Evolutionary conservation across 1,140 invertebrate species (phyloP).

Genomic region (Belonocnema kinseyi): DNA sequence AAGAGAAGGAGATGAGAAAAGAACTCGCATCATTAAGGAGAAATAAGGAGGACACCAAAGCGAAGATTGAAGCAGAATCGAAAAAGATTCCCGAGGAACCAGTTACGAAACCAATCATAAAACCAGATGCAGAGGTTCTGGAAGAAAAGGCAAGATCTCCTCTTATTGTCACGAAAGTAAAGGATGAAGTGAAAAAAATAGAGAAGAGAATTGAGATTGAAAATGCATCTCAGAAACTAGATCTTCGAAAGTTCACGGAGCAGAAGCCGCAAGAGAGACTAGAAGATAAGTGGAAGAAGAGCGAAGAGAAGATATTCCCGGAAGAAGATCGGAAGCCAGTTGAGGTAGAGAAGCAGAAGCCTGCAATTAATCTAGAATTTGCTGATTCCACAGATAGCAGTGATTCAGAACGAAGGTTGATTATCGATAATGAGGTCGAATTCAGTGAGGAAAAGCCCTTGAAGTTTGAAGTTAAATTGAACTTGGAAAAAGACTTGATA

Average conservation of each 20-base stretch:
- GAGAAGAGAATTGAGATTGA: slow-evolving; percentile 38
- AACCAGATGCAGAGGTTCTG: slow-evolving; percentile 67
- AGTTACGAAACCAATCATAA: slow-evolving; percentile 34
- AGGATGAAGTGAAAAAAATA: slow-evolving; percentile 28
- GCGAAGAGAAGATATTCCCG: slow-evolving; percentile 53
- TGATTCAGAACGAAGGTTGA: slow-evolving; percentile 82
- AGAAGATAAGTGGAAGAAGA: slow-evolving; percentile 62
- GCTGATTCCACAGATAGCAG: slow-evolving; percentile 81
- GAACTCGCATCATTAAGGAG: slow-evolving; percentile 41
- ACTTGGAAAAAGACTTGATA: not conserved
- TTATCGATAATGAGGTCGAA: slow-evolving; percentile 75
- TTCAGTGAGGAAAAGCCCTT: slow-evolving; percentile 60
- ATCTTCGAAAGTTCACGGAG: not conserved
- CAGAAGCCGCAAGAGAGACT: slow-evolving; percentile 49
- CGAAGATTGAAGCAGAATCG: slow-evolving; percentile 45
- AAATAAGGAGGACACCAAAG: slow-evolving; percentile 54
- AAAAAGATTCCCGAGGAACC: slow-evolving; percentile 49
- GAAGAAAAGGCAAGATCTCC: slow-evolving; percentile 49
- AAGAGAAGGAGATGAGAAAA: slow-evolving; percentile 54
- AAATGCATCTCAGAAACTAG: slow-evolving; percentile 48
- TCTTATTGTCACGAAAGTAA: slow-evolving; percentile 43
- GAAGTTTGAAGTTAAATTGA: slow-evolving; percentile 48
- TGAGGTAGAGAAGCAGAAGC: slow-evolving; percentile 61
- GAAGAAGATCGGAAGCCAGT: slow-evolving; percentile 50
- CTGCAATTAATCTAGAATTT: slow-evolving; percentile 71